Conservation (phyloP, 64 coral and sea anemone species). For the Pocillopora verrucosa region DNA sequence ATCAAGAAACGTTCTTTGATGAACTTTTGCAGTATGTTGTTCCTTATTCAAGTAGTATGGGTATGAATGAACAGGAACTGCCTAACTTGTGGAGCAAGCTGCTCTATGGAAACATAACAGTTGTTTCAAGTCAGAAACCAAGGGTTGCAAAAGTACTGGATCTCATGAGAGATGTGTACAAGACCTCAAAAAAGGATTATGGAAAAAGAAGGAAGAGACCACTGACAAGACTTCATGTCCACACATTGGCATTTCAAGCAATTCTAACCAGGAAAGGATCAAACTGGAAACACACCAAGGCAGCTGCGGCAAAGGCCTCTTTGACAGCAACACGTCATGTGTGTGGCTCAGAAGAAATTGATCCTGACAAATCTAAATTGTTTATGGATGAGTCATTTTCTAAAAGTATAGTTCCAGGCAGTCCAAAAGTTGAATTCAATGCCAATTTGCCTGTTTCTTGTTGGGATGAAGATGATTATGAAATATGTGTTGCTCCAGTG, state of each 20-base stretch:
- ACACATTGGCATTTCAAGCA: conserved; percentile 93
- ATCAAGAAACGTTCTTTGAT: conserved; percentile 76
- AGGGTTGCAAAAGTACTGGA: conserved; percentile 84
- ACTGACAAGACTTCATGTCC: conserved; percentile 82
- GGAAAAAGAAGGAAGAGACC: conserved; percentile 32
- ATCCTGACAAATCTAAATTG: conserved; percentile 80
- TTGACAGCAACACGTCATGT: conserved; percentile 82
- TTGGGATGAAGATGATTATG: conserved; percentile 84
- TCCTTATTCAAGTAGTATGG: conserved; percentile 71
- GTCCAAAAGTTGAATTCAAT: conserved; percentile 78
- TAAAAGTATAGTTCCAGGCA: conserved; percentile 58
- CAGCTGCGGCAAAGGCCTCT: conserved; percentile 80
- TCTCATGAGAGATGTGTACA: conserved; percentile 83
- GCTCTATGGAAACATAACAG: conserved; percentile 66
- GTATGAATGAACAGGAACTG: conserved; percentile 94
- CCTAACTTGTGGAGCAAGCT: conserved; percentile 79
- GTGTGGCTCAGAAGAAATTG: conserved; percentile 78
- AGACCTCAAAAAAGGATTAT: conserved; percentile 35
- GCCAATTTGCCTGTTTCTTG: conserved; percentile 81
- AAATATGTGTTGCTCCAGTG: conserved; percentile 88
- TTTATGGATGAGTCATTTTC: conserved; percentile 98
- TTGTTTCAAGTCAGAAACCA: conserved; percentile 79
- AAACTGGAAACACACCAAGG: conserved; percentile 76
- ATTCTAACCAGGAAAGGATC: conserved; percentile 67
- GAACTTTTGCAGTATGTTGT: conserved; percentile 77